Evolutionary conservation across 2,797 vertebrate species (phyloP), one percentile per base, ranked within the genome.

Genomic region (Sphaeramia orbicularis): DNA sequence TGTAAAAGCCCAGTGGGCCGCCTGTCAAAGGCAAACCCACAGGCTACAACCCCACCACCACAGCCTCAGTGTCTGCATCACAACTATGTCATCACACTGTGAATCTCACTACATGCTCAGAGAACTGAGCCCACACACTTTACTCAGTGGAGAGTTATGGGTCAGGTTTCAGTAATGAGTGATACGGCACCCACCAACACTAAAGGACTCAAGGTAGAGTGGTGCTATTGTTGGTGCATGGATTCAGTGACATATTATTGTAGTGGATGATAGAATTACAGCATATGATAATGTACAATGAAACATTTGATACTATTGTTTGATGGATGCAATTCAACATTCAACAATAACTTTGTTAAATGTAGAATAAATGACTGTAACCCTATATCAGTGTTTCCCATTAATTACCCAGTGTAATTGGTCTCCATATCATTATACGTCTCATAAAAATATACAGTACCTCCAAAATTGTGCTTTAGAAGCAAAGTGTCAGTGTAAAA

Each of bases 21-120:
- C 21, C 80, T 82, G 86, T 89, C 85, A 87, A 24, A 78, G 71
- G 48, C 15, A 24, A 71, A 59, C 37, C 79, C 72, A 63, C 15
- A 12, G 70, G 60, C 69, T 68, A 21, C 74, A 76, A 56, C 55
- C 44, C 41, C 2, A 15, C 13, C 1, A 2, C 58, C 36, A 37
- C 42, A 44, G 63, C 65, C 60, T 62, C 65, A n/a, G 66, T 69
- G 70, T 74, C 57, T 42, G 15, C 60, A 61, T 72, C 74, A 30
- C 44, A 40, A 47, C 58, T n/a, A 55, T 47, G 65, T 55, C 67
- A 63, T 74, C 64, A 57, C 62, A 63, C 57, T 35, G 36, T 10
- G 12, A 49, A 62, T 70, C 40, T 51, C 38, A 44, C 65, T 65
- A 42, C 73, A 73, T 1, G 41, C 51, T 67, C 50, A 15, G 40